A percentile compares a stretch with the other conserved stretches of the same genome.
Evolutionary conservation across 2,888 invertebrate genomes (phyloP).

Genomic region (Synergus laeviventris): DNA sequence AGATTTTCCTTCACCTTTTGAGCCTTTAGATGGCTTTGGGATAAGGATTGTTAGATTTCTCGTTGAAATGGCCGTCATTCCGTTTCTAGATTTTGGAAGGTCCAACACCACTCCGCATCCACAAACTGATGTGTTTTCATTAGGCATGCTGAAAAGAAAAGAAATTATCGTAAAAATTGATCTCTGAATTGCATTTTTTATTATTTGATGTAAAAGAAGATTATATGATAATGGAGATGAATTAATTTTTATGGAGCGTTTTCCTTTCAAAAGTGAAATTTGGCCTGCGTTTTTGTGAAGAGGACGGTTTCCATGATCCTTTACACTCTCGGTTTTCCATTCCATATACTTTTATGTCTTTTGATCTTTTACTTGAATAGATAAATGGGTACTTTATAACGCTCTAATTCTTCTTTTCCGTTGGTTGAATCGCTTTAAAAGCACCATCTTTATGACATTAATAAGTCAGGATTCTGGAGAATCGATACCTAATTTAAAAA

Average conservation of each 20-base stretch:
- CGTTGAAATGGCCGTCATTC: slow-evolving; percentile 58
- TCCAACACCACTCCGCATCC: slow-evolving; percentile 68
- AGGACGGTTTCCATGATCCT: background rate
- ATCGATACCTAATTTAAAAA: background rate
- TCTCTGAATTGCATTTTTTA: background rate
- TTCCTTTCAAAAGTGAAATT: background rate
- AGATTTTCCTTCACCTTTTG: slow-evolving; percentile 59
- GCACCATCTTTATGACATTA: background rate
- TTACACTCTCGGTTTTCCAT: background rate
- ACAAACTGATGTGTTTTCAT: slow-evolving; percentile 68
- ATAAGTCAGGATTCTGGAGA: background rate
- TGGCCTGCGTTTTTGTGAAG: background rate
- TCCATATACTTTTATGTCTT: background rate
- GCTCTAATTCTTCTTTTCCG: background rate
- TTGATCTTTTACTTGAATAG: background rate
- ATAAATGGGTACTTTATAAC: background rate
- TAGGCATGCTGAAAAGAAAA: slow-evolving; percentile 67
- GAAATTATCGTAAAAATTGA: background rate
- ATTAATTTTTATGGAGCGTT: background rate
- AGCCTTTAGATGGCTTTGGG: slow-evolving; percentile 61
- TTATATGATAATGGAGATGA: too few relatives aligned
- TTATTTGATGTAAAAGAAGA: background rate
- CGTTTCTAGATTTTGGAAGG: slow-evolving; percentile 63
- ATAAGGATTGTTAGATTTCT: slow-evolving; percentile 63
- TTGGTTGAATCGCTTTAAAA: background rate